A percentile compares a stretch with the other conserved stretches of the same genome.
These are phyloP conservation scores for Macquaria ambigua DNA, from an alignment of 2,113 vertebrate genomes.

Conservation along the genomic window DNA sequence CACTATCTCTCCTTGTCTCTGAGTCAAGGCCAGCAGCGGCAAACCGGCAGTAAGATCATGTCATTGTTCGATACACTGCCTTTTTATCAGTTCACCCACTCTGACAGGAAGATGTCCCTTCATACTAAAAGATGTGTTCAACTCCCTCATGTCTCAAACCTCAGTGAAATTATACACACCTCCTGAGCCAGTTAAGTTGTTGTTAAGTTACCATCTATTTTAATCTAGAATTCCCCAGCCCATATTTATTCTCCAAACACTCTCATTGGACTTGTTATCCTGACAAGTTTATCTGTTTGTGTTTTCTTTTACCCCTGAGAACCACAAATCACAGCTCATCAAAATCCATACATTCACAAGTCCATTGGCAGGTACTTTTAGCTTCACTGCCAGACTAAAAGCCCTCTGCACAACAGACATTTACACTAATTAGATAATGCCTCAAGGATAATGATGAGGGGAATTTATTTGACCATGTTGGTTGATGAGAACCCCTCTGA, in stretches of 20 bases:
- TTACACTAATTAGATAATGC: constrained; percentile 63
- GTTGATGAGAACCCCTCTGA: constrained; percentile 32
- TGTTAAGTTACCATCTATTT: constrained; percentile 20
- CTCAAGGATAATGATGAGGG: constrained; percentile 32
- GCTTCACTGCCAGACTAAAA: constrained; percentile 22
- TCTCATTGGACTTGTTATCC: not conserved
- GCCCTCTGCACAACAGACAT: constrained; percentile 43
- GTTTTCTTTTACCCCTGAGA: constrained; percentile 18
- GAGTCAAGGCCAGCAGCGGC: constrained; percentile 28
- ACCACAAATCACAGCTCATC: constrained; percentile 58
- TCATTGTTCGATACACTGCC: not conserved
- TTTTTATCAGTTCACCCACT: constrained; percentile 15
- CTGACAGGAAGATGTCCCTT: constrained; percentile 4
- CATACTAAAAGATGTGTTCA: not conserved
- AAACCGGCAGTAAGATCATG: constrained; percentile 13
- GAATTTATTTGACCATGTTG: constrained; percentile 47
- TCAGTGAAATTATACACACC: not conserved
- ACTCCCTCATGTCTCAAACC: not conserved
- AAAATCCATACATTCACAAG: constrained; percentile 36
- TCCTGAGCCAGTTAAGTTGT: not conserved
- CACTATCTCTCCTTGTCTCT: constrained; percentile 36
- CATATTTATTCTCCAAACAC: constrained; percentile 5
- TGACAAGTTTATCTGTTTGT: not conserved
- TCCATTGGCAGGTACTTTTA: constrained; percentile 23
- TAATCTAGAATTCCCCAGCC: constrained; percentile 7